Base-by-base conservation (phyloP, 2,888 invertebrate genomes). In the Caenorhabditis sinica region DNA sequence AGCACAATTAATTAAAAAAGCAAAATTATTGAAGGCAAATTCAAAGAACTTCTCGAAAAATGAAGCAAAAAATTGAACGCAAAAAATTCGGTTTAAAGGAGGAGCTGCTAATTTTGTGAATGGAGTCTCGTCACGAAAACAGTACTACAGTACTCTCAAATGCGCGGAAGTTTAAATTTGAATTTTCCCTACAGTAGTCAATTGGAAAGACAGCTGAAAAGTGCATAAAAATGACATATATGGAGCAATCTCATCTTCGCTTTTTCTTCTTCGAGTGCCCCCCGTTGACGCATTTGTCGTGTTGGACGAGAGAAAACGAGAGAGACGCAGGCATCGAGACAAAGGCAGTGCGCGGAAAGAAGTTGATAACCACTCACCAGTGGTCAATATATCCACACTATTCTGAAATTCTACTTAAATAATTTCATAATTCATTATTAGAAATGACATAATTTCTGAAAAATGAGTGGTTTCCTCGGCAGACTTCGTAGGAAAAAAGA, bases 401-500 rank as follows among this genome's bases (percentile, higher is more conserved):
- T 28, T 28, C 49, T 30, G n/a, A 30, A 49, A 30, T 63, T 30
- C 43, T 36, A 13, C n/a, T 56, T 40, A 36, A 23, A 36, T n/a
- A n/a, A n/a, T n/a, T 23, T 33, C 33, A n/a, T 9, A 15, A 8
- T 17, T 5, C 43, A 58, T n/a, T 45, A 5, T 15, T 45, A 45
- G 17, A 45, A 68, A 77, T 56, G 72, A 45, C 65, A 45, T 51
- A 60, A 71, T 45, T 40, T 13, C 2, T 9, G 8, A 58, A 33
- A 76, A 68, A 85, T 85, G 85, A 85, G 72, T 45, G 49, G 65
- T 53, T 85, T 85, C 33, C 76, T 85, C 20, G 82, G 77, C 15
- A 82, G 77, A 33, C 77, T 85, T 74, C 77, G 85, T n/a, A 36
- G 71, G 63, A 82, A 82, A 85, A 73, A 63, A 23, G 77, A 71